Evolutionary conservation across 2,888 invertebrate species (phyloP), one percentile per base, ranked within the genome.

Genomic region (Drosophila prostipennis): DNA sequence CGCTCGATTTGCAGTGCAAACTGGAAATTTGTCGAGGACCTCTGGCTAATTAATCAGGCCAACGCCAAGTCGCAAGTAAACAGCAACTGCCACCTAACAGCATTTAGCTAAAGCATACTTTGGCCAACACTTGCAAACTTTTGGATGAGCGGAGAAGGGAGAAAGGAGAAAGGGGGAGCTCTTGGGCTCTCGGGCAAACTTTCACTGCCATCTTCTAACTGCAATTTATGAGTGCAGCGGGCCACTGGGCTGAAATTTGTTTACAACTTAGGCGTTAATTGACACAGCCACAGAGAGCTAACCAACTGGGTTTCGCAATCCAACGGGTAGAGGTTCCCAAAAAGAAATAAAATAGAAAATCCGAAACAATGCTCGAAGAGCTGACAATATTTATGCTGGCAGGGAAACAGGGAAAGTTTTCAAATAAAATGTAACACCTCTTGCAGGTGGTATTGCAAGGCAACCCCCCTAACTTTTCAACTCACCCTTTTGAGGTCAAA

Each of bases 231-330:
- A 83, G 77, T 80, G 81, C 81, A 82, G 53, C 72, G 82, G 70
- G 79, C 81, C 84, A 84, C 81, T 74, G 67, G 70, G 68, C 72
- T 34, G 56, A 82, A 87, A 84, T 84, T 84, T 87, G 78, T 85
- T 87, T 87, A 84, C 86, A 87, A 82, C 88, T 87, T 84, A 77
- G 85, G 86, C 80, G 84, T 82, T 84, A 83, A 83, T 83, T 87
- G 79, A 88, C 87, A 86, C 73, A 71, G 70, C 65, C 63, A 67
- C 63, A 77, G 54, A 36, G 13, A 69, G 60, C 71, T 55, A 60
- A 65, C 53, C 69, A 80, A 74, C 63, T 73, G 77, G 75, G 70
- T 75, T 75, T 70, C 72, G 73, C 81, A 82, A 82, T 82, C 80
- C 87, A 74, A 74, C 82, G 55, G 46, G 45, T 3, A 11, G 48